These are phyloP conservation scores for Zeugodacus cucurbitae DNA, from an alignment of 1,140 invertebrate genomes.

Conservation along the genomic window DNA sequence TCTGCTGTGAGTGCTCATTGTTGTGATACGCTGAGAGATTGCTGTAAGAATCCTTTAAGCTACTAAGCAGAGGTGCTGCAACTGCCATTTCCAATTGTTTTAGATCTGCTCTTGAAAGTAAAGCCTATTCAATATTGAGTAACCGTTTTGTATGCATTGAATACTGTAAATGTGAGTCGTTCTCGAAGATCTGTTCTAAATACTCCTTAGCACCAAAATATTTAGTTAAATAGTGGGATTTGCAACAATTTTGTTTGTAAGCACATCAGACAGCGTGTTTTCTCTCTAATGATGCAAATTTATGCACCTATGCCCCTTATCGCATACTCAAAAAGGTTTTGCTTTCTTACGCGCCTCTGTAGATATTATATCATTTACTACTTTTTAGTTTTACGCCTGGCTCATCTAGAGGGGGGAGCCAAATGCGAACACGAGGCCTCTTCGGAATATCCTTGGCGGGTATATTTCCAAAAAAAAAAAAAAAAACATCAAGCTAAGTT, in stretches of 20 bases:
- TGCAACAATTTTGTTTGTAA: neutral
- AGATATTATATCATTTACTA: too few species aligned
- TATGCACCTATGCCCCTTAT: too few species aligned
- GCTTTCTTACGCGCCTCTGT: too few species aligned
- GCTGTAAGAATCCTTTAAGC: neutral
- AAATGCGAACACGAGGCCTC: too few species aligned
- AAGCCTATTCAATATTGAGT: neutral
- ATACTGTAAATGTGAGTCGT: neutral
- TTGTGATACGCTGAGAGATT: neutral
- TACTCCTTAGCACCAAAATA: slow-evolving; percentile 1
- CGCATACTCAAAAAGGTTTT: too few species aligned
- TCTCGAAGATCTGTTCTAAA: neutral
- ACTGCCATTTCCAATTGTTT: neutral
- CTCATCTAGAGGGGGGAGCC: too few species aligned
- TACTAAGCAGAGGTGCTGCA: neutral
- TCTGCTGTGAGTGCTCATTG: neutral
- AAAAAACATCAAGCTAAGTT: too few species aligned
- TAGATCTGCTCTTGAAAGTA: neutral
- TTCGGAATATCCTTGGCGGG: too few species aligned
- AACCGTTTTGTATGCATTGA: neutral
- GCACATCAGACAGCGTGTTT: neutral
- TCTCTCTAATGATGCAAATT: neutral
- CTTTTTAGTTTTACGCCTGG: too few species aligned
- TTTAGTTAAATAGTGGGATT: neutral
- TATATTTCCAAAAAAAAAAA: too few species aligned